Base-by-base conservation (phyloP, 2,888 invertebrate genomes). In the Isoperla grammatica region DNA sequence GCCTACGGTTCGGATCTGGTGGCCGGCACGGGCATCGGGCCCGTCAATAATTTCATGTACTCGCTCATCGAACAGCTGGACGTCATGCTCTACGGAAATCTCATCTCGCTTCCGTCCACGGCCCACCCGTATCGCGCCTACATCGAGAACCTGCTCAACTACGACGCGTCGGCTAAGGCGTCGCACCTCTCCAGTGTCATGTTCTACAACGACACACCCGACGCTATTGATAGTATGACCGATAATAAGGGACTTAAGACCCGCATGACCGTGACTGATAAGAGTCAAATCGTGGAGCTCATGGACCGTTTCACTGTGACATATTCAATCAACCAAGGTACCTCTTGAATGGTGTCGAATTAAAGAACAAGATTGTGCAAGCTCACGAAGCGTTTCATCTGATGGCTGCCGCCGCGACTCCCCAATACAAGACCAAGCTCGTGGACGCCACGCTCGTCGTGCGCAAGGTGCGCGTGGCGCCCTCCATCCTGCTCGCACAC, bases 401-500 rank as follows among this genome's bases (percentile, higher is more conserved):
- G 8, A 61, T 67, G 39, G 59, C 46, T 15, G 49, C 23, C 23
- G 48, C 49, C 4, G 15, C 9, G 1, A 42, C 23, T 6, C 62
- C 43, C n/a, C n/a, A n/a, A n/a, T n/a, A n/a, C 29, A 66, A 65
- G 54, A 49, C 67, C 4, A 45, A 63, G 5, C 61, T 69, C 29
- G 37, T 60, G 5, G 65, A 68, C n/a, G 65, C 63, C 6, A 61
- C 65, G 20, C 59, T 69, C 12, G 56, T 66, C n/a, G 61, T 69
- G 4, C 23, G 67, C n/a, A 64, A 66, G 3, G 61, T 62, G 0
- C 65, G 65, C 19, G 64, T 69, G 13, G 66, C 58, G 9, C 68
- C 68, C 0, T 64, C 62, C 1, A 63, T 71, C 2, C 22, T 68
- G 15, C 17, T 69, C 2, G 67, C 66, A 1, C 69, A 70, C 40